phyloP scores from a whole-genome alignment of 2,888 invertebrate species.

The Bellardia pandia region DNA sequence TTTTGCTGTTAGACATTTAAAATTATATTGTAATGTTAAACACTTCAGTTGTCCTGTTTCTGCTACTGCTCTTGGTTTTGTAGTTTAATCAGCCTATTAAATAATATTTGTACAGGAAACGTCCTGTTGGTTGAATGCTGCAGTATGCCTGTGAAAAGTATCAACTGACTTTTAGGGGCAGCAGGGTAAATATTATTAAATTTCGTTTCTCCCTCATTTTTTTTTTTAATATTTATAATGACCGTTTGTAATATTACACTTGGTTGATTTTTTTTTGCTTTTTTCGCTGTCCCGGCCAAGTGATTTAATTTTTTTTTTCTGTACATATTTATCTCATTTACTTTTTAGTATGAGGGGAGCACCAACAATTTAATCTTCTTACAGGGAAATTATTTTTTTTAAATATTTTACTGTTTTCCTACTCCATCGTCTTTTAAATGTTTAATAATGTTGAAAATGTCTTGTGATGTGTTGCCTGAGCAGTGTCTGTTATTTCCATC shows the following conservation, averaged over 20 bases:
- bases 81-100: slow-evolving; percentile 2
- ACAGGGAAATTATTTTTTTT: not conserved
- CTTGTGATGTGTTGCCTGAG: slow-evolving; percentile 3
- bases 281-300: slow-evolving; percentile 42
- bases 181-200: slow-evolving; percentile 17
- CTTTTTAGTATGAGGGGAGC: not conserved
- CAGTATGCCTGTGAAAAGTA: not conserved
- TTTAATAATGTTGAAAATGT: slow-evolving; percentile 27
- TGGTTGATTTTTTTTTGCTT: slow-evolving; percentile 60
- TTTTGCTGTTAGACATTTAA: not conserved
- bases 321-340: not conserved
- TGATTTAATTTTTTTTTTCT: slow-evolving; percentile 33
- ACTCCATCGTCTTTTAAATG: slow-evolving; percentile 6
- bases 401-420: not conserved
- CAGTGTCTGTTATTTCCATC: not conserved
- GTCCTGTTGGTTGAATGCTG: not conserved
- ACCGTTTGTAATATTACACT: slow-evolving; percentile 72
- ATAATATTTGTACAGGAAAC: not conserved
- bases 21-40: not conserved
- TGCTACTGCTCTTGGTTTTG: not conserved
- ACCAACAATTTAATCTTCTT: not conserved
- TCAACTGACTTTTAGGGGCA: not conserved
- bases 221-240: slow-evolving; percentile 56
- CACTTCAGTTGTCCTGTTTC: slow-evolving; percentile 3
- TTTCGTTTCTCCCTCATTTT: slow-evolving; percentile 1